These are phyloP conservation scores for Parauchenoglanis punctatus DNA, from an alignment of 2,797 vertebrate species.

Conservation along the genomic window DNA sequence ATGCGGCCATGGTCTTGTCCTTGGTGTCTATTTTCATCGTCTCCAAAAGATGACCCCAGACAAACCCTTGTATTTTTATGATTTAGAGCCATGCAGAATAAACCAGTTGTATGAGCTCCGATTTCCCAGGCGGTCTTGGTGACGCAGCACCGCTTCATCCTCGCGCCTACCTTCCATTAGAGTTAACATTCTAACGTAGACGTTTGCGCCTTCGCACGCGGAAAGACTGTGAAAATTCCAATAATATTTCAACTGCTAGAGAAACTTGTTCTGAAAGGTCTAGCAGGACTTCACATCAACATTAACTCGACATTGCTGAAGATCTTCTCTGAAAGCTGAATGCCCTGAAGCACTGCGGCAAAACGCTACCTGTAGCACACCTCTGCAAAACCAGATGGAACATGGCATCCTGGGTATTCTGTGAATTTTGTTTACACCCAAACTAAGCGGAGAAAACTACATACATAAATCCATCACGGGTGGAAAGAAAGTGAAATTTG, in stretches of 20 bases:
- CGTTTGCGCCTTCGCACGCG: not conserved
- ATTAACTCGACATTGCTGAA: not conserved
- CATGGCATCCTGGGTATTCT: conserved; percentile 46
- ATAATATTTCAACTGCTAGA: not conserved
- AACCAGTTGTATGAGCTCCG: not conserved
- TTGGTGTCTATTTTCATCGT: not conserved
- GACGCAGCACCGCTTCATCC: not conserved
- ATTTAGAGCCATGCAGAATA: not conserved
- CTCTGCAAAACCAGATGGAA: conserved; percentile 42
- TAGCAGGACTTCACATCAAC: not conserved
- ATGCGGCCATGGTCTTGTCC: too few relatives aligned
- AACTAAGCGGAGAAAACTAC: not conserved
- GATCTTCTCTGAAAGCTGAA: not conserved
- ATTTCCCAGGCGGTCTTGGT: not conserved
- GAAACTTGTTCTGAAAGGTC: not conserved
- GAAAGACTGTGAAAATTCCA: not conserved
- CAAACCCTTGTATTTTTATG: not conserved
- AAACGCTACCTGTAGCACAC: conserved; percentile 12
- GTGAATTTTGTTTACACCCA: conserved; percentile 28
- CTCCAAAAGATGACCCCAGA: not conserved
- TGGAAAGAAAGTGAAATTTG: not conserved
- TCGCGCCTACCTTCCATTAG: not conserved
- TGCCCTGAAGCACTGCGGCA: conserved; percentile 32
- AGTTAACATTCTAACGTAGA: not conserved
- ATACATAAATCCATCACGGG: not conserved